These are phyloP conservation scores for Psilopsiagon aymara DNA, from an alignment of 2,113 vertebrate species.

Conservation along the genomic window DNA sequence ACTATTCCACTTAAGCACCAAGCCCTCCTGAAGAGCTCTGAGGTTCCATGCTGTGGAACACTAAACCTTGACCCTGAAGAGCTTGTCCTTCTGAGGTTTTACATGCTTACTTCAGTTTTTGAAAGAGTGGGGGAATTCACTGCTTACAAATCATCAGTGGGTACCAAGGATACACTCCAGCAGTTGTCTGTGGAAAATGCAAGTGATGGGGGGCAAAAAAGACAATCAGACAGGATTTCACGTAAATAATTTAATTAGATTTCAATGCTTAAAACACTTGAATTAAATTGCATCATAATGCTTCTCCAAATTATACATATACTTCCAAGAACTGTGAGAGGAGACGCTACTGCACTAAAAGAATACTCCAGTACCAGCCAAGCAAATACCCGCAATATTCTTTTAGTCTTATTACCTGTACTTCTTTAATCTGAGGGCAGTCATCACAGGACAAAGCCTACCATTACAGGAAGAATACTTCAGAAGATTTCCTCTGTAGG, in stretches of 20 bases:
- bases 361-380: conserved; percentile 25
- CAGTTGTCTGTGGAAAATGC: background rate
- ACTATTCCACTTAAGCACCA: background rate
- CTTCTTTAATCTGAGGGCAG: background rate
- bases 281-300: conserved; percentile 63
- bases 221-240: conserved; percentile 2
- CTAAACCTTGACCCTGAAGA: background rate
- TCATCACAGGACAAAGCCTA: background rate
- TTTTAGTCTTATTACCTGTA: background rate
- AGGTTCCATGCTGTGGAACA: background rate
- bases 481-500: background rate
- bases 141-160: background rate
- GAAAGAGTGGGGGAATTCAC: background rate
- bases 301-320: conserved; percentile 44
- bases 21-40: background rate
- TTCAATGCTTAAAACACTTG: conserved; percentile 52
- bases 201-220: background rate
- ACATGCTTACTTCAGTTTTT: background rate
- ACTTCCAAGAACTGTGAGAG: conserved; percentile 7
- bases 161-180: background rate
- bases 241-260: conserved; percentile 71
- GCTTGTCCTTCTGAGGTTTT: background rate
- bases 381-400: conserved; percentile 10
- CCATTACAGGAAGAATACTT: background rate
- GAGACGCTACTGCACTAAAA: conserved; percentile 20